A percentile compares a stretch with the other conserved stretches of the same genome.
phyloP scores from a whole-genome alignment of 2,113 vertebrate species.

The Ptilonorhynchus violaceus region DNA sequence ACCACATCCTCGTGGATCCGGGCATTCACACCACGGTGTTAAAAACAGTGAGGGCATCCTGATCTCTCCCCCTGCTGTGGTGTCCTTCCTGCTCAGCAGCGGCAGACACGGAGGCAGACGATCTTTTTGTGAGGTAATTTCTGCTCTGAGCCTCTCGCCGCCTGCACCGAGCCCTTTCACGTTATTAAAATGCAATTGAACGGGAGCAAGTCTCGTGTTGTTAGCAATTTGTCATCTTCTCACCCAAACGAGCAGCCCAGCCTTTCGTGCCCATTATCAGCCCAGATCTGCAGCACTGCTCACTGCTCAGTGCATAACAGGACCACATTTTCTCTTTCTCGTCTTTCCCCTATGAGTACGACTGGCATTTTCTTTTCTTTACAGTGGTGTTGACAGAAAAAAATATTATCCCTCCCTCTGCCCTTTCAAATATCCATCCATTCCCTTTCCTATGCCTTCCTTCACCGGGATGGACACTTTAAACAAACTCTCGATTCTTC shows the following conservation, averaged over 20 bases:
- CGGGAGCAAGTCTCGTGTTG: not conserved
- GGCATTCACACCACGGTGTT: not conserved
- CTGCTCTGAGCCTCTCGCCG: not conserved
- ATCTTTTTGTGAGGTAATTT: not conserved
- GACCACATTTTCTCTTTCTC: not conserved
- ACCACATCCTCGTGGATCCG: not conserved
- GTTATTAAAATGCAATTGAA: not conserved
- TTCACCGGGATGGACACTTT: fast-evolving
- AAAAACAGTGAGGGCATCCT: not conserved
- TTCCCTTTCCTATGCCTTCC: not conserved
- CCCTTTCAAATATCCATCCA: not conserved
- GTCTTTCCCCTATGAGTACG: not conserved
- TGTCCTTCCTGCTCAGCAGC: not conserved
- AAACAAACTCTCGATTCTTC: not conserved
- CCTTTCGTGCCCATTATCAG: not conserved
- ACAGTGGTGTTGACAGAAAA: not conserved
- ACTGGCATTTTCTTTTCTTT: not conserved
- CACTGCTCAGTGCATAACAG: not conserved
- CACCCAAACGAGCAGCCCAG: not conserved
- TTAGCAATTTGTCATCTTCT: constrained; percentile 6
- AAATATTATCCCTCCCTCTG: not conserved
- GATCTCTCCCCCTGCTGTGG: not conserved
- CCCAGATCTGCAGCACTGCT: not conserved
- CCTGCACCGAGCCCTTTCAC: not conserved
- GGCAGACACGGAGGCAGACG: not conserved